phyloP scores from a whole-genome alignment of 2,888 invertebrate species.

The Cremastobaeus sp. region DNA sequence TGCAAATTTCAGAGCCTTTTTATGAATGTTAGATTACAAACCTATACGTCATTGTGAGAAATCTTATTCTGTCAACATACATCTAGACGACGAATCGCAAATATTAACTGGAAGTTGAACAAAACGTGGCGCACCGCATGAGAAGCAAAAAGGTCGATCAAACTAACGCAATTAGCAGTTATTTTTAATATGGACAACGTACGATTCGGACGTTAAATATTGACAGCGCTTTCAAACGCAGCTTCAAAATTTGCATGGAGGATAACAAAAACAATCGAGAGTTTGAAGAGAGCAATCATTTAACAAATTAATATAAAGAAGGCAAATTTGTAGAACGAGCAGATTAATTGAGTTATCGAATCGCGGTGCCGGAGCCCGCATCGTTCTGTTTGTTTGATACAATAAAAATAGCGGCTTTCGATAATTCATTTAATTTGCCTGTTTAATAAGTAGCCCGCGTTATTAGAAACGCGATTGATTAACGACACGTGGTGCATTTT shows the following conservation, averaged over 20 bases:
- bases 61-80: too few species aligned
- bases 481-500: slow-evolving; percentile 41
- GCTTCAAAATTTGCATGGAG: slow-evolving; percentile 7
- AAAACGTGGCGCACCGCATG: too few species aligned
- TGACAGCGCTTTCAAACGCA: not conserved
- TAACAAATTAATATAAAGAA: slow-evolving; percentile 19
- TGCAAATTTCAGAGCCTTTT: too few species aligned
- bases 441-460: slow-evolving; percentile 40
- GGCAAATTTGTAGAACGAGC: not conserved
- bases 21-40: too few species aligned
- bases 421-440: slow-evolving; percentile 27
- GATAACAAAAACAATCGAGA: too few species aligned
- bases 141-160: too few species aligned
- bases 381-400: slow-evolving; percentile 1
- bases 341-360: slow-evolving; percentile 2
- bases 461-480: slow-evolving; percentile 45
- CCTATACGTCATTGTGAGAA: too few species aligned
- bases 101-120: too few species aligned
- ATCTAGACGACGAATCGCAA: too few species aligned
- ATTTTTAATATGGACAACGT: too few species aligned
- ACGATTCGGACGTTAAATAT: too few species aligned
- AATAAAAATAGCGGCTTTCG: slow-evolving; percentile 33
- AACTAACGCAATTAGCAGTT: too few species aligned
- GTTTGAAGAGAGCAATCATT: not conserved
- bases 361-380: not conserved